Evolutionary conservation across 2,888 invertebrate species (phyloP).

Genomic region (Hymenopus coronatus): DNA sequence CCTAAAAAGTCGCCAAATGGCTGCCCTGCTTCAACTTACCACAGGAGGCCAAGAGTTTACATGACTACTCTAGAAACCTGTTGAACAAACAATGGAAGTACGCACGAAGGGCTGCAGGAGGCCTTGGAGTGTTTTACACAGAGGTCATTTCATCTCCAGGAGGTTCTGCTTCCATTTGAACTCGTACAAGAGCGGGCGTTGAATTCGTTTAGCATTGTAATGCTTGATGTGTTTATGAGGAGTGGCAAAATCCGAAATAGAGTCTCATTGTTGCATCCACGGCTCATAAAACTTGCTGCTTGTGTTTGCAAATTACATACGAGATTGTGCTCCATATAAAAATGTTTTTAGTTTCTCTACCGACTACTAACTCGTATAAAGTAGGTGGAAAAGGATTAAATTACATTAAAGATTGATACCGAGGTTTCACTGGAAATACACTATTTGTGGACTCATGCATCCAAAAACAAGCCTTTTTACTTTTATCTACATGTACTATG

Average conservation of each 20-base stretch:
- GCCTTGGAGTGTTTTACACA: not conserved
- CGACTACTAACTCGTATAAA: too few relatives aligned
- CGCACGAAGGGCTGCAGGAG: not conserved
- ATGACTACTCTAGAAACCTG: not conserved
- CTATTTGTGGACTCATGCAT: too few relatives aligned
- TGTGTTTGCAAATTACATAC: not conserved
- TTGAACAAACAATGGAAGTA: not conserved
- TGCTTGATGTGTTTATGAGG: not conserved
- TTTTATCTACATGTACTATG: too few relatives aligned
- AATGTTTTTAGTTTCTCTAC: not conserved
- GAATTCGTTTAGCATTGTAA: not conserved
- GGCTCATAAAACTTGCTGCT: not conserved
- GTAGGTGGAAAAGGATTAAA: too few relatives aligned
- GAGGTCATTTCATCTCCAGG: not conserved
- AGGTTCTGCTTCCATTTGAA: not conserved
- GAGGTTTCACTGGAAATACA: too few relatives aligned
- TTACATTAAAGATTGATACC: too few relatives aligned
- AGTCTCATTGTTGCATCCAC: not conserved
- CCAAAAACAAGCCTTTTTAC: too few relatives aligned
- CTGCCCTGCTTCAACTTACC: not conserved
- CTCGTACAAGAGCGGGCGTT: not conserved
- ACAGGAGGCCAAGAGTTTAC: not conserved
- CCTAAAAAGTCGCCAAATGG: not conserved
- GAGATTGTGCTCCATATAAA: not conserved
- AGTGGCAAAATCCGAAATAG: not conserved